These are phyloP conservation scores for Lasioglossum baleicum DNA, from an alignment of 1,140 invertebrate genomes.

Conservation along the genomic window DNA sequence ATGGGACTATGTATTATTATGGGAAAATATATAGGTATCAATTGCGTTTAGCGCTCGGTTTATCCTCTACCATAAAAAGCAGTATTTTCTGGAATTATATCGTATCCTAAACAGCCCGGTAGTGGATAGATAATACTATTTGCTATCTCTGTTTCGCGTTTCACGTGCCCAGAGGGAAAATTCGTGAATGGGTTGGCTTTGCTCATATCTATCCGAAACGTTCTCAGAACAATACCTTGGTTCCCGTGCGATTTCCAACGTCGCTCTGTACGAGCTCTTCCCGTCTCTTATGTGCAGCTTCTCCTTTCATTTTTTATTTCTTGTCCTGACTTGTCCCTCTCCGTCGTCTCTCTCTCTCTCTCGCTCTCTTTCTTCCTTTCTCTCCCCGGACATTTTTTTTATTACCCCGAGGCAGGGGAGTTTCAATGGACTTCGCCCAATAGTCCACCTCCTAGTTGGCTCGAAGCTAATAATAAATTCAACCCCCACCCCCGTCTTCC, in stretches of 20 bases:
- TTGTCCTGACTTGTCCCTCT: not conserved
- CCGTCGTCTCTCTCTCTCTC: too few relatives aligned
- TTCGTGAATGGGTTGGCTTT: not conserved
- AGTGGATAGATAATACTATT: too few relatives aligned
- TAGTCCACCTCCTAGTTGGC: conserved; percentile 68
- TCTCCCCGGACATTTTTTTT: conserved; percentile 46
- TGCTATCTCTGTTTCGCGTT: too few relatives aligned
- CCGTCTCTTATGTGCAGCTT: not conserved
- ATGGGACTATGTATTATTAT: too few relatives aligned
- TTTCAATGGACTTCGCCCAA: conserved; percentile 76
- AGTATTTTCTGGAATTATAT: too few relatives aligned
- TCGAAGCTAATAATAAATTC: conserved; percentile 74
- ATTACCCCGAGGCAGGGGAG: conserved; percentile 63
- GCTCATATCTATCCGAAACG: conserved; percentile 4
- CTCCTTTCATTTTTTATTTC: conserved; percentile 8
- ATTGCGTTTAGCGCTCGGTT: too few relatives aligned
- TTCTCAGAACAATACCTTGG: conserved; percentile 10
- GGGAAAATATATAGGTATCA: too few relatives aligned
- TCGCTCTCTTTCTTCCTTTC: too few relatives aligned
- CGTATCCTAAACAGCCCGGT: too few relatives aligned
- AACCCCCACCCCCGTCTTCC: conserved; percentile 29
- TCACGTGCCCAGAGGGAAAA: not conserved
- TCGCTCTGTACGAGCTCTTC: not conserved
- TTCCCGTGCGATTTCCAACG: conserved; percentile 8
- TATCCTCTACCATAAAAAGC: too few relatives aligned